Conservation (phyloP, 1,140 invertebrate genomes). For the Lasaia peninsularis region DNA sequence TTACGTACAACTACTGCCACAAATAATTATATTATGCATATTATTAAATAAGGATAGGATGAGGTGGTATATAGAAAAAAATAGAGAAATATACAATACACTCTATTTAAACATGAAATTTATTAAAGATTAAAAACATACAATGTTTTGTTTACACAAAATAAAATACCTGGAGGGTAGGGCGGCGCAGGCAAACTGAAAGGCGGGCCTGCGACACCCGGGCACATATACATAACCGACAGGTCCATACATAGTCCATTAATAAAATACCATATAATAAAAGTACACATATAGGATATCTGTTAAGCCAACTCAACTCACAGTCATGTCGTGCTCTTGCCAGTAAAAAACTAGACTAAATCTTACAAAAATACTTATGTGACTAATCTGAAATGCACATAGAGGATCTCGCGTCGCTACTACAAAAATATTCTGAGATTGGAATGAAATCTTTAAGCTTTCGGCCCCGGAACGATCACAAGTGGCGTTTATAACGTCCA, state of each 20-base stretch:
- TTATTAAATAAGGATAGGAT: conserved; percentile 67
- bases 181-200: conserved; percentile 39
- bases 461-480: conserved; percentile 64
- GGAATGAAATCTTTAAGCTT: conserved; percentile 74
- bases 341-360: conserved; percentile 73
- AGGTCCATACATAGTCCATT: conserved; percentile 67
- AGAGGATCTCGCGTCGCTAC: conserved; percentile 70
- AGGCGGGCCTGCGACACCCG: conserved; percentile 38
- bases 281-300: conserved; percentile 73
- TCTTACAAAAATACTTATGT: conserved; percentile 77
- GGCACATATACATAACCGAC: conserved; percentile 60
- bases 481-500: conserved; percentile 56
- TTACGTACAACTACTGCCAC: conserved; percentile 70
- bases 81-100: conserved; percentile 76
- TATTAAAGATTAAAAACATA: conserved; percentile 78
- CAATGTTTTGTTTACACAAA: conserved; percentile 75
- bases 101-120: conserved; percentile 76
- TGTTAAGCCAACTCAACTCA: conserved; percentile 72
- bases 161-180: conserved; percentile 74
- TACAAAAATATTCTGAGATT: conserved; percentile 77
- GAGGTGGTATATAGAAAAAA: conserved; percentile 67
- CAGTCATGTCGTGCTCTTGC: conserved; percentile 73
- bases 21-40: conserved; percentile 63
- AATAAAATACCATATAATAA: conserved; percentile 74
- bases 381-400: conserved; percentile 75